phyloP scores from a whole-genome alignment of 2,113 vertebrate species.

The Pandion haliaetus region DNA sequence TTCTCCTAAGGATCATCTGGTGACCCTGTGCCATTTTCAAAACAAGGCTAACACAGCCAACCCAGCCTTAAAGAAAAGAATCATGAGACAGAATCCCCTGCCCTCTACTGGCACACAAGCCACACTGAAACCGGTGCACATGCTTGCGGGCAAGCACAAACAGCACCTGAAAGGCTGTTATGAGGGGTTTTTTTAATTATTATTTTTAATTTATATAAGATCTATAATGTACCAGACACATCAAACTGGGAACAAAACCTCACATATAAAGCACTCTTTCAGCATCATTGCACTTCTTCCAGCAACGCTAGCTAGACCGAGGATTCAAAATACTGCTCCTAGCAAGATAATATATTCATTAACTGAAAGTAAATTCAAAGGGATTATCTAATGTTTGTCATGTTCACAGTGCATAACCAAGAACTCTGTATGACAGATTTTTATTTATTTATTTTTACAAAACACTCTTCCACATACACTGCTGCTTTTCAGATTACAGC shows the following conservation, averaged over 20 bases:
- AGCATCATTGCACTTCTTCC: neutral
- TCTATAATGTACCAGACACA: neutral
- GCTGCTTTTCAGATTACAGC: neutral
- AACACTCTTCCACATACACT: neutral
- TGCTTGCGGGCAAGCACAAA: neutral
- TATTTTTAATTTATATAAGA: neutral
- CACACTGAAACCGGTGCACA: neutral
- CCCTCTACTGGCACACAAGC: constrained; percentile 48
- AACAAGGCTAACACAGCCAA: neutral
- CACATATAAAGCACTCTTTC: neutral
- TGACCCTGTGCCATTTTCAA: neutral
- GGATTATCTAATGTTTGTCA: constrained; percentile 33
- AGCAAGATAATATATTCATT: constrained; percentile 16
- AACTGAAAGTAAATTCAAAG: neutral
- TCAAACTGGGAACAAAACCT: neutral
- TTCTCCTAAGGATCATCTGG: neutral
- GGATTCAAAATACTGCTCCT: neutral
- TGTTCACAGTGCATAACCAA: neutral
- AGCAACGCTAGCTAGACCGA: neutral
- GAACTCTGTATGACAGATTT: neutral
- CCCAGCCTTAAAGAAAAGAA: neutral
- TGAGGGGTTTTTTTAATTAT: neutral
- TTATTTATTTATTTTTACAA: neutral
- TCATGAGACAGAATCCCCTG: constrained; percentile 42
- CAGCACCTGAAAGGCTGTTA: neutral